Evolutionary conservation across 2,113 vertebrate species (phyloP), one percentile per base, ranked within the genome.

Genomic region (Romanogobio albipinnatus): DNA sequence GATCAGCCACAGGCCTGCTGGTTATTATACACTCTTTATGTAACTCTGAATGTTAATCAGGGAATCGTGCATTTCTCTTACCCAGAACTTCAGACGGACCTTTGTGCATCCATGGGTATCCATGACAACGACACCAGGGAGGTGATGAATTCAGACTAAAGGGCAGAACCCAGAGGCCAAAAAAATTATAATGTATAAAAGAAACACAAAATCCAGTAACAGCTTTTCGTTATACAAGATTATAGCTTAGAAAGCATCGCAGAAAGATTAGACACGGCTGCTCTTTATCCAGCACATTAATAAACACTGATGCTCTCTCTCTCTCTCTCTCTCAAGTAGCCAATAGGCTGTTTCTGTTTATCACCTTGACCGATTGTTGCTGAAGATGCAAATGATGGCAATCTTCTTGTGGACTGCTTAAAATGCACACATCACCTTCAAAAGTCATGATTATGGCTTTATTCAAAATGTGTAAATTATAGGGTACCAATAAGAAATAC

Each of bases 31-130:
- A n/a, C 3, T 49, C 22, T 83, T 84, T 76, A 61, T 70, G 9
- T 80, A 71, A 76, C 74, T 29, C 68, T 75, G 74, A 80, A 89
- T 87, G 83, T 83, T 87, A 83, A 81, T 87, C 80, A 76, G 71
- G 15, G 19, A 51, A 45, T 19, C 19, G 76, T 77, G 59, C 39
- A 58, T 83, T 76, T 76, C 29, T 89, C 75, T 76, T 64, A 81
- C 26, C 77, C 76, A 62, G 75, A 70, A 77, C 79, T 81, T 82
- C 51, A 39, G 64, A 78, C 56, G 71, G 15, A 76, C 68, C 26
- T 53, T 9, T 24, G 39, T 4, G 36, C 59, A 82, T 71, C 36
- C 68, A 14, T 51, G 45, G 9, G 39, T 66, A 53, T 64, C 73
- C 82, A 76, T 66, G 43, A 66, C 73, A 76, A 76, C 61, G 1